Percentiles rank a stretch among this genome's conserved stretches.
These are phyloP conservation scores for Ciconia boyciana DNA, from an alignment of 2,113 vertebrate genomes.

Conservation along the genomic window DNA sequence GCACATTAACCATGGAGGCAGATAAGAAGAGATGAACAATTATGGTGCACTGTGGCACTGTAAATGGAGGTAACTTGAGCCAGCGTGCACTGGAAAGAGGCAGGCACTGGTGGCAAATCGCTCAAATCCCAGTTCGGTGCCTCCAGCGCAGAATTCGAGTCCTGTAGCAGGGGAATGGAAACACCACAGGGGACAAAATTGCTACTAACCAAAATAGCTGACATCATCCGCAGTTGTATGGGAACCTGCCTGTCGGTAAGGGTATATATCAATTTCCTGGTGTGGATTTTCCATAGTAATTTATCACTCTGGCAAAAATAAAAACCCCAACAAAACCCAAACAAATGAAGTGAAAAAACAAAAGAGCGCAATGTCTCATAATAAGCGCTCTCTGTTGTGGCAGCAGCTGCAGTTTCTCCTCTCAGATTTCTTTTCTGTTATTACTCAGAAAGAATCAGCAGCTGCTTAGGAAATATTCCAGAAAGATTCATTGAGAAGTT, in stretches of 20 bases:
- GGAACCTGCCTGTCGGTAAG: not conserved
- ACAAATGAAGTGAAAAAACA: constrained; percentile 30
- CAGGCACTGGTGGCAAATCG: not conserved
- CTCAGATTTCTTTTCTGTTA: constrained; percentile 57
- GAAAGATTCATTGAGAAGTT: constrained; percentile 40
- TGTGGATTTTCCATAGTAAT: constrained; percentile 19
- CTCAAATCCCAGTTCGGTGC: not conserved
- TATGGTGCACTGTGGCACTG: not conserved
- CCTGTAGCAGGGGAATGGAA: not conserved
- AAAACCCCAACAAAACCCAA: constrained; percentile 39
- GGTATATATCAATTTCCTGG: not conserved
- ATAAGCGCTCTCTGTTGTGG: constrained; percentile 40
- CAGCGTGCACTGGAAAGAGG: not conserved
- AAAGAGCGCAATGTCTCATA: constrained; percentile 1
- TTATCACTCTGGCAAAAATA: not conserved
- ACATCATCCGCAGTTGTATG: not conserved
- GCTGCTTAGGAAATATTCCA: constrained; percentile 63
- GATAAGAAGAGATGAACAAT: not conserved
- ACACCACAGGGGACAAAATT: not conserved
- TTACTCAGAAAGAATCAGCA: constrained; percentile 52
- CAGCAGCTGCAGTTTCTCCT: constrained; percentile 63
- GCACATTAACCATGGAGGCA: not conserved
- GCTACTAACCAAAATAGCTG: not conserved
- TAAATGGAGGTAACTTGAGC: not conserved
- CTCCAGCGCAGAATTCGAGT: not conserved